These are phyloP conservation scores for Megathymus violae DNA, from an alignment of 1,140 invertebrate species.

Conservation along the genomic window DNA sequence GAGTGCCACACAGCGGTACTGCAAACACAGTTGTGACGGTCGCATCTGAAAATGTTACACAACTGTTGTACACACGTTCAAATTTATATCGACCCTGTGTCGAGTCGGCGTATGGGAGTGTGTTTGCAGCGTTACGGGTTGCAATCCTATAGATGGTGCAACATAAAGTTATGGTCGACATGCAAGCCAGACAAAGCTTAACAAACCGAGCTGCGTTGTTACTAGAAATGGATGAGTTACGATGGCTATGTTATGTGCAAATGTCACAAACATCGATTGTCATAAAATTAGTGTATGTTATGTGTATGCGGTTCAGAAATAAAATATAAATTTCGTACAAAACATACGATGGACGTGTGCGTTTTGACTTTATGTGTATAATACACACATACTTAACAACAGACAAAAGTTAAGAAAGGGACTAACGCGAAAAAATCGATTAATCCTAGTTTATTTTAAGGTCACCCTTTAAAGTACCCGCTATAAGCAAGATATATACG, in stretches of 20 bases:
- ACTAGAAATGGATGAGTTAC: neutral
- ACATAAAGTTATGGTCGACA: constrained; percentile 24
- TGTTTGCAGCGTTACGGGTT: constrained; percentile 76
- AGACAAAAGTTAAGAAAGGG: too few species aligned
- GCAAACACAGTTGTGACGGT: constrained; percentile 61
- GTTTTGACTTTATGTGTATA: too few species aligned
- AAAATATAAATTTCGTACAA: too few species aligned
- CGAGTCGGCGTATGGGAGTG: constrained; percentile 38
- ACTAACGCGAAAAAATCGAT: too few species aligned
- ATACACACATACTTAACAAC: too few species aligned
- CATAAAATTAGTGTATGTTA: neutral
- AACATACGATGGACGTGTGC: too few species aligned
- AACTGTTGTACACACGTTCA: constrained; percentile 5
- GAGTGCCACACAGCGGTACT: constrained; percentile 68
- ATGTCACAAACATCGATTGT: too few species aligned
- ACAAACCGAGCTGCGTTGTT: neutral
- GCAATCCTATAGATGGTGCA: constrained; percentile 55
- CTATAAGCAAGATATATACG: too few species aligned
- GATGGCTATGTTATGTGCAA: too few species aligned
- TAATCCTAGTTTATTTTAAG: too few species aligned
- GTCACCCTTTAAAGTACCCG: too few species aligned
- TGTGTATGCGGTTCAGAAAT: too few species aligned
- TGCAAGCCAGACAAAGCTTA: constrained; percentile 33
- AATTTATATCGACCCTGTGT: neutral
- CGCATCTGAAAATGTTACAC: constrained; percentile 36